These are phyloP conservation scores for Actenoides lindsayi DNA, from an alignment of 2,113 vertebrate species.

Conservation along the genomic window DNA sequence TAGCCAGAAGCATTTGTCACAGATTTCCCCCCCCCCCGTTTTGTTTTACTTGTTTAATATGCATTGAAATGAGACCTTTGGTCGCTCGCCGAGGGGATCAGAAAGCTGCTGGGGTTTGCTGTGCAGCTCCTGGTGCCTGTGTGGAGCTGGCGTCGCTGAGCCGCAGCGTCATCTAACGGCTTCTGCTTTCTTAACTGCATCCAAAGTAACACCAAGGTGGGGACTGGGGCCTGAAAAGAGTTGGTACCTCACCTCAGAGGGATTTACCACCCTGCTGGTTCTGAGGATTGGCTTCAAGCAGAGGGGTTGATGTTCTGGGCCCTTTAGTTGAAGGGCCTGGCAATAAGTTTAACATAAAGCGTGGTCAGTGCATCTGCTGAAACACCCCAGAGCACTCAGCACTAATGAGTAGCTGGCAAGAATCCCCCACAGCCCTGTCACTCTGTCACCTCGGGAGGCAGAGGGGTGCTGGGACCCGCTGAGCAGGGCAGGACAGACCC, in stretches of 20 bases:
- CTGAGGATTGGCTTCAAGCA: background rate
- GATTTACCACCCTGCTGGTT: too few relatives aligned
- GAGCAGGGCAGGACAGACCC: background rate
- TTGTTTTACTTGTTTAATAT: background rate
- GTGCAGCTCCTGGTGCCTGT: too few relatives aligned
- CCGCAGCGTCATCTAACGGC: background rate
- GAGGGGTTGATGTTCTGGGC: background rate
- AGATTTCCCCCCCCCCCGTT: background rate
- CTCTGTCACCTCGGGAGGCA: too few relatives aligned
- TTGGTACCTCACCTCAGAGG: background rate
- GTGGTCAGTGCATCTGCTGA: fast-evolving
- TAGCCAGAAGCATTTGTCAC: background rate
- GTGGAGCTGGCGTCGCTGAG: background rate
- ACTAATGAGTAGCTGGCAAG: background rate
- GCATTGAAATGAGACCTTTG: background rate
- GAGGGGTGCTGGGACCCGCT: background rate
- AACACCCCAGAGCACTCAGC: background rate
- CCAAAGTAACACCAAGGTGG: background rate
- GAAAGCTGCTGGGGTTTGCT: background rate
- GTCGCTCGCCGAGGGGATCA: background rate
- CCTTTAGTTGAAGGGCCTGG: background rate
- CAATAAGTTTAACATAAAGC: background rate
- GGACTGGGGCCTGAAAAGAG: background rate
- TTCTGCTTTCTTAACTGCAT: background rate
- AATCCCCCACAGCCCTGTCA: background rate